Evolutionary conservation across 2,113 vertebrate species (phyloP).

Genomic region (Varanus salvator): DNA sequence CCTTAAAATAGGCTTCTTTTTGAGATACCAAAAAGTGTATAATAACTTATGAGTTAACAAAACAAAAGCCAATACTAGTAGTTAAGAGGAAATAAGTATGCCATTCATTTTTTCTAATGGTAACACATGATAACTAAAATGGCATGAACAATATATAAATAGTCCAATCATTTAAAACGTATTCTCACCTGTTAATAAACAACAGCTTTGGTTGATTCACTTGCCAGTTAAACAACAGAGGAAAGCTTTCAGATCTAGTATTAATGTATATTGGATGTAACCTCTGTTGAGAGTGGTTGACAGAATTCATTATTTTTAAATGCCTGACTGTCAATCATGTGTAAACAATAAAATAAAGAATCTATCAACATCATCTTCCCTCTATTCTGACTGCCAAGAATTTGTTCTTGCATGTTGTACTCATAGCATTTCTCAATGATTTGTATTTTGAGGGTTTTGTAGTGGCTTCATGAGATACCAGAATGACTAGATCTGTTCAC

Average conservation of each 20-base stretch:
- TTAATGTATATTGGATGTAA: background rate
- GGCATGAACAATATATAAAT: background rate
- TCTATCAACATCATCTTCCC: background rate
- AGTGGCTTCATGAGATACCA: background rate
- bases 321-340: background rate
- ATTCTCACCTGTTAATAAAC: background rate
- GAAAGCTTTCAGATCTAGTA: background rate
- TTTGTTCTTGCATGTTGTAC: background rate
- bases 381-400: background rate
- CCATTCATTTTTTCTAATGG: background rate
- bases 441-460: background rate
- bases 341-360: constrained; percentile 1
- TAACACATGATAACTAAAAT: background rate
- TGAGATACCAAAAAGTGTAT: background rate
- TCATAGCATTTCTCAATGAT: background rate
- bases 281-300: background rate
- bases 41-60: background rate
- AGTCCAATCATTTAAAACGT: background rate
- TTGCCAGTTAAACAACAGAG: background rate
- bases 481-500: background rate
- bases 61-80: background rate
- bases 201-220: background rate
- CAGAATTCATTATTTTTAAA: background rate
- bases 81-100: background rate
- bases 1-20: background rate